These are phyloP conservation scores for Luehdorfia chinensis DNA, from an alignment of 1,140 invertebrate species.

Conservation along the genomic window DNA sequence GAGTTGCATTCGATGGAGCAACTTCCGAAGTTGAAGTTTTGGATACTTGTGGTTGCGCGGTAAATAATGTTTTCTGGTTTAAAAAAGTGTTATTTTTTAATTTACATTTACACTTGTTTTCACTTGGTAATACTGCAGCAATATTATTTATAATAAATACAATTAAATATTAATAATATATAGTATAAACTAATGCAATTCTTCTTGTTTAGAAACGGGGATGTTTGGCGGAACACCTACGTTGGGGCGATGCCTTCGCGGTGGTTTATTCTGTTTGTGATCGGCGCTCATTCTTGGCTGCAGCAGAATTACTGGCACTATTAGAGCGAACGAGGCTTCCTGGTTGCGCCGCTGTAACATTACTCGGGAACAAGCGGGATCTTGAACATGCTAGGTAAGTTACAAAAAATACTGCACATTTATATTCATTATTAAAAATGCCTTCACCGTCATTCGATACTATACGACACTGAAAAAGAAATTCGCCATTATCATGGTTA, in stretches of 20 bases:
- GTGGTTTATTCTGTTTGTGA: slow-evolving; percentile 91
- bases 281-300: slow-evolving; percentile 85
- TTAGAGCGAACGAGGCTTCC: slow-evolving; percentile 83
- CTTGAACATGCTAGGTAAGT: slow-evolving; percentile 86
- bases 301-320: slow-evolving; percentile 82
- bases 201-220: slow-evolving; percentile 75
- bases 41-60: slow-evolving; percentile 87
- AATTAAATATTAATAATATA: too few relatives aligned
- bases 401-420: not conserved
- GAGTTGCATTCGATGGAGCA: slow-evolving; percentile 85
- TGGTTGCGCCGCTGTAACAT: slow-evolving; percentile 83
- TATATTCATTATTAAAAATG: too few relatives aligned
- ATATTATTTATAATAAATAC: too few relatives aligned
- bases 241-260: slow-evolving; percentile 91
- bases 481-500: too few relatives aligned
- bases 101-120: not conserved
- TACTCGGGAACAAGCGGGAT: slow-evolving; percentile 90
- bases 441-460: too few relatives aligned
- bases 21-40: slow-evolving; percentile 88
- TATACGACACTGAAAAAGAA: too few relatives aligned
- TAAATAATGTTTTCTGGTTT: slow-evolving; percentile 70
- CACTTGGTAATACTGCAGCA: not conserved
- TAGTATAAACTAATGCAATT: too few relatives aligned
- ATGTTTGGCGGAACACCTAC: slow-evolving; percentile 85
- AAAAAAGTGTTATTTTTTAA: slow-evolving; percentile 14